Evolutionary conservation across 2,113 vertebrate species (phyloP).

Genomic region (Phocoena sinus): DNA sequence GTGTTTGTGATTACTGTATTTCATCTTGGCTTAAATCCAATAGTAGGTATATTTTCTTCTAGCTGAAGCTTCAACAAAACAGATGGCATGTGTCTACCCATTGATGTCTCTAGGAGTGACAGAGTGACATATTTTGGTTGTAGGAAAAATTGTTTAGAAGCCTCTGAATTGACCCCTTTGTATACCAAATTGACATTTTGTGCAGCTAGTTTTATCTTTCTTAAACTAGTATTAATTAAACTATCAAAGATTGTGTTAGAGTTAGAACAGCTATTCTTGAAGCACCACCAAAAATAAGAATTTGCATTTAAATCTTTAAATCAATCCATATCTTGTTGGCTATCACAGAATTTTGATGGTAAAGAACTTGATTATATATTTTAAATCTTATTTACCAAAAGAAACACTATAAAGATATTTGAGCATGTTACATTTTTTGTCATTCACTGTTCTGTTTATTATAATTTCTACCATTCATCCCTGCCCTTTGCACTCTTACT

Average conservation of each 20-base stretch:
- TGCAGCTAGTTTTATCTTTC: conserved; percentile 76
- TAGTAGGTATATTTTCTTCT: conserved; percentile 64
- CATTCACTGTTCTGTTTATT: conserved; percentile 4
- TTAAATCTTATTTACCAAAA: conserved; percentile 7
- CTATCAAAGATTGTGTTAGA: conserved; percentile 68
- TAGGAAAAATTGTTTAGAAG: conserved; percentile 76
- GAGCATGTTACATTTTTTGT: not conserved
- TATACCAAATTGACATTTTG: conserved; percentile 70
- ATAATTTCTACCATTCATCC: not conserved
- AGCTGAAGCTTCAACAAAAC: conserved; percentile 51
- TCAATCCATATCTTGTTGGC: conserved; percentile 45
- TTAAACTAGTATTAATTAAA: conserved; percentile 79
- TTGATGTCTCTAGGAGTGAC: conserved; percentile 71
- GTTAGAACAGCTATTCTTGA: conserved; percentile 62
- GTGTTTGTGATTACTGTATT: conserved; percentile 62
- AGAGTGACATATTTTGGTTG: conserved; percentile 69
- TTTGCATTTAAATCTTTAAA: conserved; percentile 69
- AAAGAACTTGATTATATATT: conserved; percentile 34
- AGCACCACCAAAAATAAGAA: conserved; percentile 54
- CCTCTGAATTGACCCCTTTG: conserved; percentile 74
- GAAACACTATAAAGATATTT: not conserved
- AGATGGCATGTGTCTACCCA: conserved; percentile 62
- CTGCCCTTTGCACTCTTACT: not conserved
- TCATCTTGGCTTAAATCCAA: conserved; percentile 68
- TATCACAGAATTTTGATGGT: not conserved